Evolutionary conservation across 2,888 invertebrate genomes (phyloP), one percentile per base, ranked within the genome.

Genomic region (Gisinianus flammeolus): DNA sequence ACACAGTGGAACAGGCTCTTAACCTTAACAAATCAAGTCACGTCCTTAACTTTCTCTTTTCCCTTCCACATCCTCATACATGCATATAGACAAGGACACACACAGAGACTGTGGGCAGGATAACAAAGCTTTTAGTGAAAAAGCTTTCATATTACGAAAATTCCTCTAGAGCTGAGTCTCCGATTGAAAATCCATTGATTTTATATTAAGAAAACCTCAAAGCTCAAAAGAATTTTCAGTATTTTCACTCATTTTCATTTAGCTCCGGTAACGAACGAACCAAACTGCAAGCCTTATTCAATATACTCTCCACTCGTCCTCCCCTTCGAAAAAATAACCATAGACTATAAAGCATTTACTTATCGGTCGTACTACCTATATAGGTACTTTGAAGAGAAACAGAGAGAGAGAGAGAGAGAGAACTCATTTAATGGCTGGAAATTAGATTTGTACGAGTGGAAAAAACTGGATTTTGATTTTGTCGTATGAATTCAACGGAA

Each of bases 81-180:
- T 44, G 2, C 2, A 44, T 44, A 12, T 44, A 16, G 44, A n/a
- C n/a, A n/a, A n/a, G n/a, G n/a, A n/a, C n/a, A n/a, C n/a, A n/a
- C n/a, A n/a, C n/a, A n/a, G n/a, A n/a, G n/a, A n/a, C n/a, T n/a
- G n/a, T n/a, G n/a, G n/a, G n/a, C n/a, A n/a, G 44, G 12, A 44
- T 19, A 44, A 44, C 12, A 72, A 72, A 72, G 56, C 72, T 72
- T 72, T 72, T 72, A 72, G 58, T 28, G 54, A 72, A 72, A 70
- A 72, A 72, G 72, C 72, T 56, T 58, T 58, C 10, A 44, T 44
- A 69, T 24, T 69, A 69, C 22, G 24, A 69, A 69, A 24, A 44
- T 28, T 35, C 19, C n/a, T n/a, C n/a, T 33, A 33, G 5, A 58
- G 58, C 8, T 6, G 44, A 44, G 44, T n/a, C 24, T 58, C 66